phyloP scores from a whole-genome alignment of 2,797 vertebrate genomes.

The Chloroceryle inda region DNA sequence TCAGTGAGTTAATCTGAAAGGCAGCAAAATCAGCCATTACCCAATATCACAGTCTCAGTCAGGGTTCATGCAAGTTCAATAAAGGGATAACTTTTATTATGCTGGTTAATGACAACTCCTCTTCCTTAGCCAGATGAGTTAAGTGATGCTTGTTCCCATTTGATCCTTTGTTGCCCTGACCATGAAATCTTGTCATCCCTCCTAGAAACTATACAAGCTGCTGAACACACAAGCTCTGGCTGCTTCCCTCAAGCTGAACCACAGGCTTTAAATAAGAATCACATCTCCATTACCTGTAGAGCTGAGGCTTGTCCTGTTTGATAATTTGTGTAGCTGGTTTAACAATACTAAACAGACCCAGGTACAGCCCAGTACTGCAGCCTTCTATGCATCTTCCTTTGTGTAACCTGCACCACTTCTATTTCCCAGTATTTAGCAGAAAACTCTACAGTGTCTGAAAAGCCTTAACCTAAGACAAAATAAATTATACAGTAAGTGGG shows the following conservation, averaged over 20 bases:
- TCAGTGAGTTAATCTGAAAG: conserved; percentile 5
- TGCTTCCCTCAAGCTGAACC: not conserved
- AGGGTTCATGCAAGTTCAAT: not conserved
- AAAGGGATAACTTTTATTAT: conserved; percentile 3
- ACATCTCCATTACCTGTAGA: not conserved
- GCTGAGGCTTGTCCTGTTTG: not conserved
- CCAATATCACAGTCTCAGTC: not conserved
- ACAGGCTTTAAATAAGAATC: not conserved
- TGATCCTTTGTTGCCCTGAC: not conserved
- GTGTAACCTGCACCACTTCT: not conserved
- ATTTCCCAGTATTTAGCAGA: not conserved
- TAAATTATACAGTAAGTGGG: not conserved
- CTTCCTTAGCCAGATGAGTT: not conserved
- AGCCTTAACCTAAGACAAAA: not conserved
- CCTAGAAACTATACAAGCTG: not conserved
- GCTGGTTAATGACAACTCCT: conserved; percentile 2
- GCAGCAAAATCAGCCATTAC: not conserved
- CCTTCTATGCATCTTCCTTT: not conserved
- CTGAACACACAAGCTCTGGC: not conserved
- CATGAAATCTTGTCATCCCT: not conserved
- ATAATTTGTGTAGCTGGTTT: not conserved
- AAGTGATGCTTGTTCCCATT: not conserved
- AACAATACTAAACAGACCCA: not conserved
- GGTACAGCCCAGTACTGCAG: not conserved
- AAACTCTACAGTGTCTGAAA: not conserved